Evolutionary conservation across 2,113 vertebrate genomes (phyloP).

Genomic region (Antechinus stuartii): DNA sequence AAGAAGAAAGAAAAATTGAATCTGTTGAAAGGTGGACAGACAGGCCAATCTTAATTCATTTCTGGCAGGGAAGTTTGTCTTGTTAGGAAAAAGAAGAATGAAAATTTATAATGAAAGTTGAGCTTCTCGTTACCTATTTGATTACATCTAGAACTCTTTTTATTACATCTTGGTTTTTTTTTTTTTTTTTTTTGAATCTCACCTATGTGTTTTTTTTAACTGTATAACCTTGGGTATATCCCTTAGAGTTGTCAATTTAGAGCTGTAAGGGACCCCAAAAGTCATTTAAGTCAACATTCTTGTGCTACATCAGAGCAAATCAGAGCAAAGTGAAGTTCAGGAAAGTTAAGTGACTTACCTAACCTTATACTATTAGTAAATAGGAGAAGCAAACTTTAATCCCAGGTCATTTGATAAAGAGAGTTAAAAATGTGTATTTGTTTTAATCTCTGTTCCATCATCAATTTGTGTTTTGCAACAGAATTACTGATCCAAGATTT

Average conservation of each 20-base stretch:
- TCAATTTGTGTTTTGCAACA: not conserved
- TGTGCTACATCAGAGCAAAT: not conserved
- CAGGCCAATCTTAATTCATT: conserved; percentile 4
- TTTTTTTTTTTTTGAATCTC: not conserved
- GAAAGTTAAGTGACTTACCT: not conserved
- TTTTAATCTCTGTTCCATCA: not conserved
- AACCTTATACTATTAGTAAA: not conserved
- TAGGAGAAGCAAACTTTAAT: not conserved
- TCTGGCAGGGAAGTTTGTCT: conserved; percentile 29
- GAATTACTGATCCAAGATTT: not conserved
- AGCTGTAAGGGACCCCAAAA: not conserved
- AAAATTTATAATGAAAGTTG: not conserved
- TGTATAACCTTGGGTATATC: not conserved
- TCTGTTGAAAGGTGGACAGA: not conserved
- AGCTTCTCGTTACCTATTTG: not conserved
- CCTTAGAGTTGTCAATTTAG: not conserved
- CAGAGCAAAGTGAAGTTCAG: not conserved
- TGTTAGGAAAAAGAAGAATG: not conserved
- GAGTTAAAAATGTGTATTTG: not conserved
- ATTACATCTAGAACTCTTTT: not conserved
- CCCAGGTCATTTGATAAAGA: not conserved
- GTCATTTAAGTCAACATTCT: not conserved
- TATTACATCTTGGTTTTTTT: not conserved
- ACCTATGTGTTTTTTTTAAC: not conserved
- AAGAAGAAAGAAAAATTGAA: conserved; percentile 19